These are phyloP conservation scores for Rugalucina vietnamica DNA, from an alignment of 2,888 invertebrate genomes.

Conservation along the genomic window DNA sequence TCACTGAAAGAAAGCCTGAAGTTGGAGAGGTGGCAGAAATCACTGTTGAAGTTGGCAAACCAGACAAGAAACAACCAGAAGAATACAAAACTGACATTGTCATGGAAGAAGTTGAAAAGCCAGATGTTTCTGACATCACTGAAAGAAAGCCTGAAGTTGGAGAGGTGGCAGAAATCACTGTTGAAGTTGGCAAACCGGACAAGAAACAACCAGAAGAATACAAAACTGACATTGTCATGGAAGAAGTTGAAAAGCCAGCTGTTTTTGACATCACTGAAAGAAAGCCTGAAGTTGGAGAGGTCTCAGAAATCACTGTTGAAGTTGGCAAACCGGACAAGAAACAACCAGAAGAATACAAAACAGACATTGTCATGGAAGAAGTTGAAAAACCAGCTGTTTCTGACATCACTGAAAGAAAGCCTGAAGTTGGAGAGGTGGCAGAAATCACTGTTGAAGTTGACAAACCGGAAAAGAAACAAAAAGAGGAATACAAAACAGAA, in stretches of 20 bases:
- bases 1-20: conserved; percentile 43
- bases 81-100: conserved; percentile 43
- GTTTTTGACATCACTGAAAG: conserved; percentile 22
- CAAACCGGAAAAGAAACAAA: conserved; percentile 38
- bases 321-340: conserved; percentile 28
- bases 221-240: conserved; percentile 35
- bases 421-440: conserved; percentile 35
- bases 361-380: conserved; percentile 23
- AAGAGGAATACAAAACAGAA: conserved; percentile 54
- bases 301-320: conserved; percentile 36
- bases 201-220: conserved; percentile 33
- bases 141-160: conserved; percentile 34
- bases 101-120: conserved; percentile 9
- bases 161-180: conserved; percentile 25
- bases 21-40: conserved; percentile 30
- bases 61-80: conserved; percentile 35
- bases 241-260: conserved; percentile 29
- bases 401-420: neutral
- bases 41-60: conserved; percentile 38
- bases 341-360: neutral
- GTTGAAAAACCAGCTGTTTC: conserved; percentile 13
- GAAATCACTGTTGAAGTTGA: conserved; percentile 49
- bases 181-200: conserved; percentile 35
- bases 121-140: conserved; percentile 35
- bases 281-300: conserved; percentile 42